Conservation (phyloP, 2,888 invertebrate genomes). For the Watsonalla binaria region DNA sequence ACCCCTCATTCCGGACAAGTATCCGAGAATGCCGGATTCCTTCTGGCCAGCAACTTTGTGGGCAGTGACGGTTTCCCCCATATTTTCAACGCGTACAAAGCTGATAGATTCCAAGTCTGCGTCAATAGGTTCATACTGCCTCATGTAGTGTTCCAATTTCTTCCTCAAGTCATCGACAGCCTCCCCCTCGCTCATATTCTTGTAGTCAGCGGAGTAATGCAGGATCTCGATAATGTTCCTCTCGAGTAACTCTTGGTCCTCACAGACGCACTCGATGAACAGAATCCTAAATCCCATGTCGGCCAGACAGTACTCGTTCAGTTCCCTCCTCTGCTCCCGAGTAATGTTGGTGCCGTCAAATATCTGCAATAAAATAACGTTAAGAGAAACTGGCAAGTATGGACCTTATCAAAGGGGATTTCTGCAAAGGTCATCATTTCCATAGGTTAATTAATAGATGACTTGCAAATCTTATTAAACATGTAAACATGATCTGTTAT, state of each 20-base stretch:
- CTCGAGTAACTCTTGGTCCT: slow-evolving; percentile 80
- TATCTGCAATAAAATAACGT: slow-evolving; percentile 78
- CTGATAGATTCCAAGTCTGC: slow-evolving; percentile 76
- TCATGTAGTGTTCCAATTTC: slow-evolving; percentile 90
- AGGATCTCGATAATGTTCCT: slow-evolving; percentile 84
- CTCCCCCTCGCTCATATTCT: slow-evolving; percentile 85
- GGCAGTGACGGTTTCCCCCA: slow-evolving; percentile 83
- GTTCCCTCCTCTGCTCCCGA: slow-evolving; percentile 86
- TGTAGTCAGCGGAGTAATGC: slow-evolving; percentile 92
- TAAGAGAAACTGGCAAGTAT: no score
- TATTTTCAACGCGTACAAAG: slow-evolving; percentile 70
- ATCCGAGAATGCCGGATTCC: slow-evolving; percentile 91
- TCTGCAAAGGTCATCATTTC: not conserved
- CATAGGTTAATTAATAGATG: not conserved
- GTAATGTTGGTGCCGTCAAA: slow-evolving; percentile 96
- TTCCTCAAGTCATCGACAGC: slow-evolving; percentile 89
- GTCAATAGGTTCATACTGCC: slow-evolving; percentile 89
- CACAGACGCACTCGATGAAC: slow-evolving; percentile 95
- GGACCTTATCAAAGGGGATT: not conserved
- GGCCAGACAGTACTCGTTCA: slow-evolving; percentile 84
- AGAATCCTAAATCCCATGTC: slow-evolving; percentile 90
- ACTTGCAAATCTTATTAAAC: not conserved
- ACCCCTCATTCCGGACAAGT: slow-evolving; percentile 91
- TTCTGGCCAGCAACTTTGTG: slow-evolving; percentile 87
- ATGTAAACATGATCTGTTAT: not conserved